Evolutionary conservation across 2,113 vertebrate species (phyloP), one percentile per base, ranked within the genome.

Genomic region (Oreochromis spilurus): DNA sequence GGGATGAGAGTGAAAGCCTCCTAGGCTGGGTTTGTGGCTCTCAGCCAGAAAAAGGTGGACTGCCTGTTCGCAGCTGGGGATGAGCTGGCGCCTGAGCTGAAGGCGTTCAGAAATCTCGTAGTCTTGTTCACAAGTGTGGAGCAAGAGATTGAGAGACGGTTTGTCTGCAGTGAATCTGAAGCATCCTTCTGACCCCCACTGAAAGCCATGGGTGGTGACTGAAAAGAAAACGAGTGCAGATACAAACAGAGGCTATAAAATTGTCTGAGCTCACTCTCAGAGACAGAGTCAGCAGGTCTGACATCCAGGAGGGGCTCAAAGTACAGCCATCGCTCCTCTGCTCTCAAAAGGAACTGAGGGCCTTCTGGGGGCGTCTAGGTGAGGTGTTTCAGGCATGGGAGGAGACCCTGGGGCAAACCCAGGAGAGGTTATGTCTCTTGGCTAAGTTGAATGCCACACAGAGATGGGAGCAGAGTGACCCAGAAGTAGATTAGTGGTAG

Each of bases 31-130:
- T 29, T 11, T 19, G 26, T 31, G 45, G 43, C 24, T 77, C 43
- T 77, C 24, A 77, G 70, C 0, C 1, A 77, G 0, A 0, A 77
- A 29, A 31, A 77, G 70, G 43, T 77, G 24, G 43, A 19, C 43
- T 19, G 1, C 43, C 48, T 29, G 4, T 17, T 29, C 6, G 1
- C 24, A 50, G 24, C 40, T 77, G 70, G 70, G 70, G 14, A 50
- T 50, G 43, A 77, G 43, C 17, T 12, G 24, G 0, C 4, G 16
- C 26, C 6, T 50, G 24, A 77, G 43, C 43, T 77, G 40, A 75
- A 75, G 70, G 43, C 14, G 14, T 29, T 48, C 40, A 29, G 5
- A 19, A n/a, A 1, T 77, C 43, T 50, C 26, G 16, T 8, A 19
- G 43, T 77, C 24, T 1, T 50, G 43, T 77, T 77, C 70, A 77